These are phyloP conservation scores for Oryzias javanicus DNA, from an alignment of 2,113 vertebrate species.

Conservation along the genomic window DNA sequence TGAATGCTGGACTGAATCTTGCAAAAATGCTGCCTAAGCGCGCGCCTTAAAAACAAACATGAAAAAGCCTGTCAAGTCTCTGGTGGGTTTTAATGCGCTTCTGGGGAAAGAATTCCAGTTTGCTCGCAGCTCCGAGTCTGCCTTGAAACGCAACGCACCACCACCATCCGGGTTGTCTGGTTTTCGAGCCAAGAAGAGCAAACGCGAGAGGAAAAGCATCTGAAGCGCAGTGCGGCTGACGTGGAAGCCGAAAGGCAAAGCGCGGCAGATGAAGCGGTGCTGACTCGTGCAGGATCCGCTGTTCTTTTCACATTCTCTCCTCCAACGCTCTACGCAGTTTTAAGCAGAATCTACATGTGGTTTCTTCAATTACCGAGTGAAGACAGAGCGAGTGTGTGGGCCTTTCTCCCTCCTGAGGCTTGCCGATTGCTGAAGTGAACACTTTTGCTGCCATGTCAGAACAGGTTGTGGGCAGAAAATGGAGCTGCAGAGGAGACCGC, in stretches of 20 bases:
- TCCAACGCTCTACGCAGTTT: constrained; percentile 18
- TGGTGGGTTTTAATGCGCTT: constrained; percentile 23
- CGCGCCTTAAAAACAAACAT: constrained; percentile 15
- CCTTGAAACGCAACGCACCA: not conserved
- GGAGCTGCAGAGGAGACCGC: constrained; percentile 36
- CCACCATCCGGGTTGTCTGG: constrained; percentile 2
- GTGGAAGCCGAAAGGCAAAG: constrained; percentile 46
- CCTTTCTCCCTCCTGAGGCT: constrained; percentile 40
- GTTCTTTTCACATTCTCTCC: constrained; percentile 19
- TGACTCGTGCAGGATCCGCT: constrained; percentile 27
- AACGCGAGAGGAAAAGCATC: constrained; percentile 38
- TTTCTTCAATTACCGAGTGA: constrained; percentile 24
- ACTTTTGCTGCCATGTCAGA: constrained; percentile 40
- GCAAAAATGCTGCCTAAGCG: constrained; percentile 47
- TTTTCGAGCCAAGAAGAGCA: constrained; percentile 46
- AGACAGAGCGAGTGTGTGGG: constrained; percentile 24
- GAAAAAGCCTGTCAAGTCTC: constrained; percentile 18
- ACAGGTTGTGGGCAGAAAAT: constrained; percentile 49
- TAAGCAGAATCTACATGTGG: constrained; percentile 24
- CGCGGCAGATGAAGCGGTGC: constrained; percentile 22
- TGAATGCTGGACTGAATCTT: constrained; percentile 24
- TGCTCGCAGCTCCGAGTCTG: constrained; percentile 24
- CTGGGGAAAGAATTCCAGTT: constrained; percentile 20
- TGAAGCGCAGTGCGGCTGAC: constrained; percentile 10
- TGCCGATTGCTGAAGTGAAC: constrained; percentile 55